These are phyloP conservation scores for Drosophila meridiana DNA, from an alignment of 2,888 invertebrate genomes.

Conservation along the genomic window DNA sequence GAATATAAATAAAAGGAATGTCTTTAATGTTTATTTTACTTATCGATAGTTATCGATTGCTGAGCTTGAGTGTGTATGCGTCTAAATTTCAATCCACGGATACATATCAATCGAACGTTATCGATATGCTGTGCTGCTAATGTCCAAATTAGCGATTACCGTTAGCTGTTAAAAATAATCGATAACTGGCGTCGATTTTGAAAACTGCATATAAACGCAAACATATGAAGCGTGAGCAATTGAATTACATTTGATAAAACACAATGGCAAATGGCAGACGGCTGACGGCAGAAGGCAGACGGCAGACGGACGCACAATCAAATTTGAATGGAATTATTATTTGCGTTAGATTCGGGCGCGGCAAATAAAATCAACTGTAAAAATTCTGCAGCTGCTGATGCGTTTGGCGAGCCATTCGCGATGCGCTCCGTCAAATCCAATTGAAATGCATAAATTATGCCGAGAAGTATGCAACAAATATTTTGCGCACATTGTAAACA, in stretches of 20 bases:
- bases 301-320: slow-evolving; percentile 3
- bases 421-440: slow-evolving; percentile 43
- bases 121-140: neutral
- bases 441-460: slow-evolving; percentile 65
- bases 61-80: neutral
- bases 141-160: neutral
- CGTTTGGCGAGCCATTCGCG: neutral
- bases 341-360: slow-evolving; percentile 21
- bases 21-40: no score
- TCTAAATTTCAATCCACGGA: no score
- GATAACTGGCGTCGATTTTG: neutral
- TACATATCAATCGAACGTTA: neutral
- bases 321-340: slow-evolving; percentile 33
- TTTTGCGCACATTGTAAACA: slow-evolving; percentile 34
- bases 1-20: no score
- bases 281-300: neutral
- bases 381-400: slow-evolving; percentile 9
- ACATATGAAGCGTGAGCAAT: slow-evolving; percentile 13
- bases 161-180: slow-evolving; percentile 1
- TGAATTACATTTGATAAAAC: slow-evolving; percentile 15
- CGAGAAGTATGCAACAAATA: slow-evolving; percentile 56
- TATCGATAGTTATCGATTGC: neutral
- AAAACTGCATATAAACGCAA: slow-evolving; percentile 6
- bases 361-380: slow-evolving; percentile 17
- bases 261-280: neutral